A percentile compares a stretch with the other conserved stretches of the same genome.
Conservation (phyloP, 2,113 vertebrate genomes). For the Hippocampus barbouri region DNA sequence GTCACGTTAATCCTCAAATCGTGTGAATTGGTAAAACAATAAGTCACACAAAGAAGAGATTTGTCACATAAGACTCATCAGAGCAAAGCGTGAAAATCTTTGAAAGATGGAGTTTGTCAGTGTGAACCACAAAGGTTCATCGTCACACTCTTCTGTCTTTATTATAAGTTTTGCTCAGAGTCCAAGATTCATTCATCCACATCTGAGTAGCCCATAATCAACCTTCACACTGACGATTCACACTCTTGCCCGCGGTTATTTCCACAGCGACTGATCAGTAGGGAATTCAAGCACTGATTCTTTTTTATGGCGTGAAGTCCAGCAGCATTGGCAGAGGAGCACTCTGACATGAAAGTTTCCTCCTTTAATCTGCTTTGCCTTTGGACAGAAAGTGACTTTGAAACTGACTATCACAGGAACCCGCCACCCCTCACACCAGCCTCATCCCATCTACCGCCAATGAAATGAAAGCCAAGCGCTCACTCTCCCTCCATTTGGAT, state of each 20-base stretch:
- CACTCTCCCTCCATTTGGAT: slow-evolving; percentile 19
- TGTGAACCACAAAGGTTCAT: neutral
- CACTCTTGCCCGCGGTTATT: slow-evolving; percentile 8
- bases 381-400: slow-evolving; percentile 52
- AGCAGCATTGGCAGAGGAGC: slow-evolving; percentile 15
- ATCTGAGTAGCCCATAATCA: slow-evolving; percentile 27
- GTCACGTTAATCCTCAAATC: neutral
- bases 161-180: slow-evolving; percentile 4
- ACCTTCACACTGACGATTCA: slow-evolving; percentile 24
- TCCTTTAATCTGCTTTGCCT: slow-evolving; percentile 46
- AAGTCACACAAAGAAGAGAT: no score
- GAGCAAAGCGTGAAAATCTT: neutral
- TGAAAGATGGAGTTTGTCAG: neutral
- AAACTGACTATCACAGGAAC: slow-evolving; percentile 44
- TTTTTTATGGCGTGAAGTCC: slow-evolving; percentile 13
- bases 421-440: neutral
- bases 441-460: neutral
- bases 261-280: slow-evolving; percentile 7
- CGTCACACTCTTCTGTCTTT: neutral
- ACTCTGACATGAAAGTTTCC: slow-evolving; percentile 31
- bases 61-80: neutral
- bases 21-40: neutral
- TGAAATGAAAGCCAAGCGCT: slow-evolving; percentile 13
- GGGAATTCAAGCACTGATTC: slow-evolving; percentile 23
- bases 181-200: slow-evolving; percentile 18